Evolutionary conservation across 1,140 invertebrate species (phyloP).

Genomic region (Tachypleus tridentatus): DNA sequence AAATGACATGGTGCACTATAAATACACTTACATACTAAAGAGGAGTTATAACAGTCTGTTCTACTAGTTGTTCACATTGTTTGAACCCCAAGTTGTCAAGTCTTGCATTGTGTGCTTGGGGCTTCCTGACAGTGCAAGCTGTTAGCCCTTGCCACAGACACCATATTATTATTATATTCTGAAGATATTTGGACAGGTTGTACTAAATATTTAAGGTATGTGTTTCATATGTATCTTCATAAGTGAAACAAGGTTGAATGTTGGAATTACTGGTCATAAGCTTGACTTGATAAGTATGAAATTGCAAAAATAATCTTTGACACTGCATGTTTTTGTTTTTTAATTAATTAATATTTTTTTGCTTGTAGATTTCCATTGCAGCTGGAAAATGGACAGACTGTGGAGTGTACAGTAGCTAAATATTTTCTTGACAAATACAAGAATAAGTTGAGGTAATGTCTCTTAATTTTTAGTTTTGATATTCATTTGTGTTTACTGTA

Average conservation of each 20-base stretch:
- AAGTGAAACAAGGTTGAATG: neutral
- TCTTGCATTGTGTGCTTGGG: too few species aligned
- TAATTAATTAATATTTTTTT: neutral
- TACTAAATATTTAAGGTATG: neutral
- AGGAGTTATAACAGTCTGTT: too few species aligned
- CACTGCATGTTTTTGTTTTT: neutral
- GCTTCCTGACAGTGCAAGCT: neutral
- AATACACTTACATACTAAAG: too few species aligned
- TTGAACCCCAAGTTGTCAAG: too few species aligned
- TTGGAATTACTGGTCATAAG: neutral
- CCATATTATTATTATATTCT: neutral
- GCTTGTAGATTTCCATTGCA: constrained; percentile 75
- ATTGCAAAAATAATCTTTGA: too few species aligned
- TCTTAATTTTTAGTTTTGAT: neutral
- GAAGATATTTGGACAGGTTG: neutral
- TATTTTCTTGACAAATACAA: constrained; percentile 99
- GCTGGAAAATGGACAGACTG: constrained; percentile 96
- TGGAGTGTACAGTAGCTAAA: constrained; percentile 99
- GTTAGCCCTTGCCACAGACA: neutral
- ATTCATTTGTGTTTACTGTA: constrained; percentile 1
- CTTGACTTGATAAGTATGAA: too few species aligned
- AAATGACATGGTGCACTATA: too few species aligned
- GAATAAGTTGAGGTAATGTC: constrained; percentile 56
- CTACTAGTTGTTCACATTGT: too few species aligned
- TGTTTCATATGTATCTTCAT: neutral